Percentiles rank a stretch among this genome's conserved stretches.
These are phyloP conservation scores for Hydroisotoma schaefferi DNA, from an alignment of 2,888 invertebrate species.

Conservation along the genomic window DNA sequence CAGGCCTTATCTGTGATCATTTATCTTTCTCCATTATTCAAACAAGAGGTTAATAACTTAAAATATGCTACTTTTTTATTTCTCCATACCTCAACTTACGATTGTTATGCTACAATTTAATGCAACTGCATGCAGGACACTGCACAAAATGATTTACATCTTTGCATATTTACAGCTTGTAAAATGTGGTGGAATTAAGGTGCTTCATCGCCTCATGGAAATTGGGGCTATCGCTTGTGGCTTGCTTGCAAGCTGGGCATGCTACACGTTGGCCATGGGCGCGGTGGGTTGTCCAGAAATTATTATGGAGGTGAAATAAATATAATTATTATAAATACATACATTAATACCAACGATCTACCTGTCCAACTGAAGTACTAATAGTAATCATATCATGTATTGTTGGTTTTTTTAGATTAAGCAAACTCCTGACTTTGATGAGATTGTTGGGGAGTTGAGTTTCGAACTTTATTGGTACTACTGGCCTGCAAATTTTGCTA, in stretches of 20 bases:
- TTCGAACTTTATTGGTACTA: conserved; percentile 31
- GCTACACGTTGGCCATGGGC: conserved; percentile 24
- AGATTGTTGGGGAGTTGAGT: conserved; percentile 25
- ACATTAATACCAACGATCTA: too few relatives aligned
- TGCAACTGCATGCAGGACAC: neutral
- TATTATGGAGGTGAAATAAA: conserved; percentile 17
- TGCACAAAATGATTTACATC: neutral
- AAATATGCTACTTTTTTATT: neutral
- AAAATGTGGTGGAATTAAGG: conserved; percentile 14
- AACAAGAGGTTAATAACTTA: conserved; percentile 17
- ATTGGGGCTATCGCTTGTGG: conserved; percentile 23
- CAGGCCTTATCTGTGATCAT: conserved; percentile 24
- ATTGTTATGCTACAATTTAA: neutral
- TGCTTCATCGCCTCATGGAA: conserved; percentile 17
- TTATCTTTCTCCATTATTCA: conserved; percentile 23
- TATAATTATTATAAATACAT: too few relatives aligned
- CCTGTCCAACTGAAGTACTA: too few relatives aligned
- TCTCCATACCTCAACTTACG: neutral
- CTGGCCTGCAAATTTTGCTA: conserved; percentile 29
- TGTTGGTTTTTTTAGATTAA: conserved; percentile 9
- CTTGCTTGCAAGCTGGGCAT: conserved; percentile 26
- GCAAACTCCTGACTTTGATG: conserved; percentile 24
- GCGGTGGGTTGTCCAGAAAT: conserved; percentile 20
- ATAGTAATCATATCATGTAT: too few relatives aligned
- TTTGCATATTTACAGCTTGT: conserved; percentile 9